Conservation (phyloP, 2,888 invertebrate genomes). For the Eilema caniola region DNA sequence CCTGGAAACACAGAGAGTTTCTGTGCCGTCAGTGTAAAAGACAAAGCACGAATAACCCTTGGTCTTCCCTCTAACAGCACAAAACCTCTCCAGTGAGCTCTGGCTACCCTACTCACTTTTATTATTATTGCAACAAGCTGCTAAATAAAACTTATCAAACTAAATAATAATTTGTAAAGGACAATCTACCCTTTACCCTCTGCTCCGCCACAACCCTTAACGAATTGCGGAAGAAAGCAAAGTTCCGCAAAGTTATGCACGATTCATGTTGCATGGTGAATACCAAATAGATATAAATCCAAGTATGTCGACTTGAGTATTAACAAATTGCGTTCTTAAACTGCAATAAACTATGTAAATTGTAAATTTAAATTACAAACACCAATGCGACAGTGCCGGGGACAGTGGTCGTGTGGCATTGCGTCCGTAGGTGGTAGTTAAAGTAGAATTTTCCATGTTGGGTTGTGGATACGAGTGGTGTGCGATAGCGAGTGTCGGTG, state of each 20-base stretch:
- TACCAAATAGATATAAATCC: constrained; percentile 64
- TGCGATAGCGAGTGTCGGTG: constrained; percentile 66
- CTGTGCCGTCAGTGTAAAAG: no score
- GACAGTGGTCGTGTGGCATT: constrained; percentile 48
- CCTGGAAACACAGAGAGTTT: no score
- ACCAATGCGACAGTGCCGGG: constrained; percentile 57
- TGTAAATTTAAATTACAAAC: constrained; percentile 80
- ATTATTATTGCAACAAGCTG: neutral
- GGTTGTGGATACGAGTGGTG: constrained; percentile 54
- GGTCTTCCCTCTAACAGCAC: no score
- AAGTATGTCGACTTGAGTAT: constrained; percentile 64
- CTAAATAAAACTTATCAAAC: neutral
- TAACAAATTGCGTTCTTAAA: constrained; percentile 80
- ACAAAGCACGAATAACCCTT: no score
- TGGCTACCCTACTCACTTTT: no score
- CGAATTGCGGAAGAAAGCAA: neutral
- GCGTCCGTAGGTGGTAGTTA: constrained; percentile 62
- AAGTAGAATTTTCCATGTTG: constrained; percentile 67
- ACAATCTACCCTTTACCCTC: neutral
- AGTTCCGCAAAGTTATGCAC: constrained; percentile 42
- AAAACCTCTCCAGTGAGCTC: no score
- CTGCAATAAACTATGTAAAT: constrained; percentile 81
- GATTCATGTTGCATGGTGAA: constrained; percentile 51
- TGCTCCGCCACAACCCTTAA: neutral
- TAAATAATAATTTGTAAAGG: constrained; percentile 4